Conservation (phyloP, 2,797 vertebrate species). For the Arrhamphus sclerolepis region DNA sequence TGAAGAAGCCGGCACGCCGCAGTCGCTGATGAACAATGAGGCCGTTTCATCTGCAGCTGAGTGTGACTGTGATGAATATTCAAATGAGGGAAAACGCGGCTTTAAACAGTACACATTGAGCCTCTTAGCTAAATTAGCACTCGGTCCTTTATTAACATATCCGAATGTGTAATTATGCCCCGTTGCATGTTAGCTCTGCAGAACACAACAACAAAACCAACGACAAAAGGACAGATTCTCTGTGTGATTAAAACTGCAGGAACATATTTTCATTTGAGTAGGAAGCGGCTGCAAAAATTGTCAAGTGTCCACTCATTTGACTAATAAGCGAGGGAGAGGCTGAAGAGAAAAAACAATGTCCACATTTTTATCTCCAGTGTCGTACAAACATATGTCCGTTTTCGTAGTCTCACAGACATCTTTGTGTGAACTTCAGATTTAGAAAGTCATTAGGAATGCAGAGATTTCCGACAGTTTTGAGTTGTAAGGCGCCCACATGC, state of each 20-base stretch:
- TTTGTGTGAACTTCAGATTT: no score
- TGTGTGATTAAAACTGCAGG: slow-evolving; percentile 24
- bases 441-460: no score
- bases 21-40: slow-evolving; percentile 61
- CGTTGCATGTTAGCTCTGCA: slow-evolving; percentile 40
- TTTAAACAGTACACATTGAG: slow-evolving; percentile 63
- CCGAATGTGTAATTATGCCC: slow-evolving; percentile 63
- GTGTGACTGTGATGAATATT: slow-evolving; percentile 72
- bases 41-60: slow-evolving; percentile 64
- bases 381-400: no score
- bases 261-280: no score
- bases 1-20: slow-evolving; percentile 39
- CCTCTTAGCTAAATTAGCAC: slow-evolving; percentile 68
- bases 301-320: no score
- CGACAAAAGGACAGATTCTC: slow-evolving; percentile 28
- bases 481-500: no score
- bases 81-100: slow-evolving; percentile 41
- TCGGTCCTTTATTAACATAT: slow-evolving; percentile 59
- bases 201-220: slow-evolving; percentile 24
- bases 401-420: no score
- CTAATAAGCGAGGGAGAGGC: no score
- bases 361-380: no score
- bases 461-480: no score
- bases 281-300: no score
- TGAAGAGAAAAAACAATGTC: no score